phyloP scores from a whole-genome alignment of 2,888 invertebrate genomes.

The Hirudinaria manillensis region DNA sequence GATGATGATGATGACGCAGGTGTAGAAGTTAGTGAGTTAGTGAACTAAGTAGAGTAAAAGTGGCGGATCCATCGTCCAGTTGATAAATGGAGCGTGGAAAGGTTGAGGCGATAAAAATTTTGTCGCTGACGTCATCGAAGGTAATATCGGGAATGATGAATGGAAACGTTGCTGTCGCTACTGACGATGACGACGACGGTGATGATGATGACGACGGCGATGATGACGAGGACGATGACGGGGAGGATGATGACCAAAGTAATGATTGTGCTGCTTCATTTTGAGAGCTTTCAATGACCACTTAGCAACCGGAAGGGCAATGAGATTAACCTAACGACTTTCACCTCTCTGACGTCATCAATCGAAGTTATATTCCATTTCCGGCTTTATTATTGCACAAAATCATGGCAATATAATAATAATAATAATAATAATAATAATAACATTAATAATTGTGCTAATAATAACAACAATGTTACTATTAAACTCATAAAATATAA shows the following conservation, averaged over 20 bases:
- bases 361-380: too few relatives aligned
- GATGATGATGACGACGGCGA: constrained; percentile 19
- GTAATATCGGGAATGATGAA: neutral
- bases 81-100: neutral
- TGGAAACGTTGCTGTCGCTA: neutral
- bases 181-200: constrained; percentile 4
- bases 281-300: neutral
- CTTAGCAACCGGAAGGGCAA: too few relatives aligned
- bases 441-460: neutral
- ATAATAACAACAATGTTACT: neutral
- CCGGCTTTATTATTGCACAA: neutral
- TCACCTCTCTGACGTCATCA: too few relatives aligned
- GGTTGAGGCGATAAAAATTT: too few relatives aligned
- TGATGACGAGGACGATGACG: constrained; percentile 13
- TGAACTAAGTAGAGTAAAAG: neutral
- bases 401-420: neutral
- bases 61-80: neutral
- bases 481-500: neutral
- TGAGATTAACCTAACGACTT: too few relatives aligned
- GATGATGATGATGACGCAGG: neutral
- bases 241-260: neutral
- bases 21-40: neutral
- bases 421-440: constrained; percentile 7
- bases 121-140: too few relatives aligned
- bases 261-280: neutral